Evolutionary conservation across 2,888 invertebrate genomes (phyloP).

Genomic region (Acleris holmiana): DNA sequence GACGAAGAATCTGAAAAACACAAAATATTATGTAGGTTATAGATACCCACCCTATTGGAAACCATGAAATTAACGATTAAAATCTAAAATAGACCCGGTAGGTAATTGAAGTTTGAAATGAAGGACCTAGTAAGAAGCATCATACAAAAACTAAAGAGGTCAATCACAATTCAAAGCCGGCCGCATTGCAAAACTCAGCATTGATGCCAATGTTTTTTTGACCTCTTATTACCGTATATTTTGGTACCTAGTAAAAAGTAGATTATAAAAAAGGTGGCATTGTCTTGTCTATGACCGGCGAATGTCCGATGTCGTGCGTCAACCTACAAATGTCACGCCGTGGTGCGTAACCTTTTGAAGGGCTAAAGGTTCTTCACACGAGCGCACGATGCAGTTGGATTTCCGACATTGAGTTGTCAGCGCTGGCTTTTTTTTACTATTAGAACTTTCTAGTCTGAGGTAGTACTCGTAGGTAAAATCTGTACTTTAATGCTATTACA

Average conservation of each 20-base stretch:
- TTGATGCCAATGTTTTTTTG: not conserved
- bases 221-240: not conserved
- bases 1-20: no score
- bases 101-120: no score
- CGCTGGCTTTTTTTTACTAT: no score
- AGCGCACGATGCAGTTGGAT: not conserved
- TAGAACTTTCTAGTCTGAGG: no score
- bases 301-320: conserved; percentile 4
- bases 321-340: conserved; percentile 23
- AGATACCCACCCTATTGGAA: no score
- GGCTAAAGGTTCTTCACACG: conserved; percentile 30
- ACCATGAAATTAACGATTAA: no score
- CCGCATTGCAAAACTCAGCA: conserved; percentile 15
- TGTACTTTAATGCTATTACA: no score
- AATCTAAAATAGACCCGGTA: no score
- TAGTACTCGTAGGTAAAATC: no score
- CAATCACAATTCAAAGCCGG: conserved; percentile 18
- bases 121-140: not conserved
- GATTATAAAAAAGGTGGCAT: conserved; percentile 25
- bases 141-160: conserved; percentile 21
- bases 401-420: not conserved
- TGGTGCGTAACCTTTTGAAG: conserved; percentile 31
- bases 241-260: conserved; percentile 17
- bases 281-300: conserved; percentile 26
- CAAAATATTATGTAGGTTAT: no score